Conservation (phyloP, 2,113 vertebrate species). For the Apodemus sylvaticus region DNA sequence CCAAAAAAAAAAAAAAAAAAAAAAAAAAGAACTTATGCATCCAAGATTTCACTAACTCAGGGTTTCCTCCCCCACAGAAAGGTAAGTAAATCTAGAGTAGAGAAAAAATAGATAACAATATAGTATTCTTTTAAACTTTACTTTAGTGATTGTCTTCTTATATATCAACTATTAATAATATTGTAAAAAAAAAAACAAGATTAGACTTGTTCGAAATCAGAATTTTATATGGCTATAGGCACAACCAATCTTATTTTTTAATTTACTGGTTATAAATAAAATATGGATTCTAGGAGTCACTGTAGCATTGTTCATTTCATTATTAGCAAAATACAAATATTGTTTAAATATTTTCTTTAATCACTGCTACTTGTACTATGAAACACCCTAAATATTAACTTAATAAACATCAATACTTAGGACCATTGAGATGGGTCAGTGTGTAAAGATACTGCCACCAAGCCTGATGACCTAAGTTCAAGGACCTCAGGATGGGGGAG, state of each 20-base stretch:
- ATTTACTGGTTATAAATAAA: not conserved
- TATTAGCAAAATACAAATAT: not conserved
- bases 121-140: not conserved
- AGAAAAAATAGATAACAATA: not conserved
- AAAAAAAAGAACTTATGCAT: not conserved
- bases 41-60: not conserved
- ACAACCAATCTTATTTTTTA: not conserved
- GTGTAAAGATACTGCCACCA: not conserved
- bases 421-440: not conserved
- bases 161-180: not conserved
- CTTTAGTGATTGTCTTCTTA: not conserved
- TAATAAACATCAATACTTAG: not conserved
- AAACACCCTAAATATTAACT: not conserved
- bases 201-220: not conserved
- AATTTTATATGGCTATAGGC: not conserved
- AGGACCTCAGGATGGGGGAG: not conserved
- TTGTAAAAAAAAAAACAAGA: not conserved
- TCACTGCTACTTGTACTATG: not conserved
- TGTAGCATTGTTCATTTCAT: not conserved
- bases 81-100: not conserved
- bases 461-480: not conserved
- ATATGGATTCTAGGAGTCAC: not conserved
- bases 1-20: no score
- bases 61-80: not conserved
- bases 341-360: not conserved